These are phyloP conservation scores for Beaufortia kweichowensis DNA, from an alignment of 2,113 vertebrate genomes.

Conservation along the genomic window DNA sequence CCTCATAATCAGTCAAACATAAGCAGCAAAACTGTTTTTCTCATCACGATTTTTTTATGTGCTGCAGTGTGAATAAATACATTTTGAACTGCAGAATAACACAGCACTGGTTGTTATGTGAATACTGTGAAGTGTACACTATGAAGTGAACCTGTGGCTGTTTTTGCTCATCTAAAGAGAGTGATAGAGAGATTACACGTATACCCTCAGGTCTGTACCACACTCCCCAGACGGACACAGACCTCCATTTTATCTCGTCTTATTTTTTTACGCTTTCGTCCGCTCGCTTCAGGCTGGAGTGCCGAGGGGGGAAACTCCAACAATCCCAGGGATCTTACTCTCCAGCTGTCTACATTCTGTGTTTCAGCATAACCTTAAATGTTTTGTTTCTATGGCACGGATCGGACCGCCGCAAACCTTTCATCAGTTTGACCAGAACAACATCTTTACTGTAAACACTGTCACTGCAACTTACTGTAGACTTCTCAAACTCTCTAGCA, in stretches of 20 bases:
- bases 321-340: slow-evolving; percentile 19
- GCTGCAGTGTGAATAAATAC: not conserved
- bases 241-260: slow-evolving; percentile 45
- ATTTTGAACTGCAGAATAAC: not conserved
- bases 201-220: slow-evolving; percentile 23
- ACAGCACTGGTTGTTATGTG: too few species aligned
- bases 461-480: too few species aligned
- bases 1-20: not conserved
- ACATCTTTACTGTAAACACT: too few species aligned
- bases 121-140: not conserved
- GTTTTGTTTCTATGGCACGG: slow-evolving; percentile 37
- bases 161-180: slow-evolving; percentile 12
- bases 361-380: slow-evolving; percentile 56
- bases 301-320: slow-evolving; percentile 12
- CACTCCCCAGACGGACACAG: slow-evolving; percentile 26
- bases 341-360: slow-evolving; percentile 55
- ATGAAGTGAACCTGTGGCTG: not conserved
- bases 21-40: not conserved
- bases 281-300: slow-evolving; percentile 40
- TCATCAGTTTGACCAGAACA: too few species aligned
- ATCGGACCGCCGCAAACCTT: not conserved
- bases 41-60: not conserved
- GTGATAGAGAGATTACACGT: slow-evolving; percentile 39
- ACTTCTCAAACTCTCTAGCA: too few species aligned
- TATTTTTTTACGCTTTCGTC: slow-evolving; percentile 47